Evolutionary conservation across 2,888 invertebrate genomes (phyloP), one percentile per base, ranked within the genome.

Genomic region (Heliothis peltigera): DNA sequence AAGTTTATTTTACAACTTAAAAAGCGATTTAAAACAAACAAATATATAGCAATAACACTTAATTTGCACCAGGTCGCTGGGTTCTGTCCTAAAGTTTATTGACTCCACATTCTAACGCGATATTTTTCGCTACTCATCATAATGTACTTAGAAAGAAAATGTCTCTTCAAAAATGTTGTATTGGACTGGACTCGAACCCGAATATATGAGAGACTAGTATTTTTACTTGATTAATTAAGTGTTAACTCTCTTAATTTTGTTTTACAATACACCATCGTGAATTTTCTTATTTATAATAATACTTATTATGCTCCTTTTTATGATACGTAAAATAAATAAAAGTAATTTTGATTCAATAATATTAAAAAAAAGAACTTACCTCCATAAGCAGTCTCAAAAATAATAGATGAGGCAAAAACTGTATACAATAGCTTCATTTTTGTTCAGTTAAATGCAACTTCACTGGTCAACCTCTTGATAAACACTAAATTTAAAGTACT

Each of bases 361-460:
- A 7, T 21, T 8, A 17, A 2, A n/a, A 44, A 21, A 42, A 39
- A n/a, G n/a, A 32, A 59, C 78, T 69, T 56, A 80, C 80, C 80
- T 15, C 66, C 65, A 51, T 65, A 72, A 0, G 69, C 74, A 21
- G 61, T n/a, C 1, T 60, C 74, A 15, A 74, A 54, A 35, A 67
- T 57, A 47, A 61, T 5, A 64, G 74, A 66, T 15, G 74, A 55
- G 6, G 35, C 25, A 32, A 76, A 65, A 52, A 72, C 21, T n/a
- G 46, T 64, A 7, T 18, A 51, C 42, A 60, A 2, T 12, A 72
- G 39, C 19, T 43, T 57, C 80, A 80, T 80, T 3, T 46, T 62
- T 68, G 17, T 19, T 19, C 64, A 44, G 6, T 10, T 43, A 19
- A 10, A 65, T 56, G 21, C 66, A 42, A 64, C 70, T 67, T 32